Percentiles rank a stretch among this genome's conserved stretches.
phyloP scores from a whole-genome alignment of 2,113 vertebrate species.

The Crotalus tigris region DNA sequence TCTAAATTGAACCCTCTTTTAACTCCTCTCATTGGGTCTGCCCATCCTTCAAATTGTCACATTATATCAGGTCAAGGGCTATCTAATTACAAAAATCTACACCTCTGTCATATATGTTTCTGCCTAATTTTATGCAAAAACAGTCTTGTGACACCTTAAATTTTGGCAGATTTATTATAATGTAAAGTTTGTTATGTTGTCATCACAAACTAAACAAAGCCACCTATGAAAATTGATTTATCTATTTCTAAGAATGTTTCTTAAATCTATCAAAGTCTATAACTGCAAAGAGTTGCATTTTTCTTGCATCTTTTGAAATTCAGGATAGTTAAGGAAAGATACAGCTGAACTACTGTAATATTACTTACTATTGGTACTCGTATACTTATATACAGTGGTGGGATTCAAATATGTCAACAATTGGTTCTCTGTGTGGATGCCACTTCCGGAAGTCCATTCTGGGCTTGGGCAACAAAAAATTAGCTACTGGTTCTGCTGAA shows the following conservation, averaged over 20 bases:
- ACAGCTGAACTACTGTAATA: not conserved
- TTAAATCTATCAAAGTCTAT: not conserved
- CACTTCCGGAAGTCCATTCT: too few species aligned
- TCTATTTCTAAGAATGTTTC: not conserved
- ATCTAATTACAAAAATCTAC: not conserved
- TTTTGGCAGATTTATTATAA: not conserved
- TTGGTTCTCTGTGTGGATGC: too few species aligned
- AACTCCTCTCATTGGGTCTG: not conserved
- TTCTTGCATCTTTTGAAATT: not conserved
- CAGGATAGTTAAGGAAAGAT: not conserved
- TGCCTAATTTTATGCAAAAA: not conserved
- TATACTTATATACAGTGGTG: not conserved
- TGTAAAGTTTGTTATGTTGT: not conserved
- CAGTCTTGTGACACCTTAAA: not conserved
- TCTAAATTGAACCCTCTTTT: not conserved
- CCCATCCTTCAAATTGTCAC: not conserved
- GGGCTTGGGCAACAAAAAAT: too few species aligned
- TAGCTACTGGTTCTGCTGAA: too few species aligned
- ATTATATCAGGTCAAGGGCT: not conserved
- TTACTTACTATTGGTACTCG: not conserved
- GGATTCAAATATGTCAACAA: too few species aligned
- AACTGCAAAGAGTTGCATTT: not conserved
- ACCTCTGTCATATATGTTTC: not conserved
- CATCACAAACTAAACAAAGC: not conserved
- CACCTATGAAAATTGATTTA: not conserved